phyloP scores from a whole-genome alignment of 2,888 invertebrate species.

The Sinelater perroti region DNA sequence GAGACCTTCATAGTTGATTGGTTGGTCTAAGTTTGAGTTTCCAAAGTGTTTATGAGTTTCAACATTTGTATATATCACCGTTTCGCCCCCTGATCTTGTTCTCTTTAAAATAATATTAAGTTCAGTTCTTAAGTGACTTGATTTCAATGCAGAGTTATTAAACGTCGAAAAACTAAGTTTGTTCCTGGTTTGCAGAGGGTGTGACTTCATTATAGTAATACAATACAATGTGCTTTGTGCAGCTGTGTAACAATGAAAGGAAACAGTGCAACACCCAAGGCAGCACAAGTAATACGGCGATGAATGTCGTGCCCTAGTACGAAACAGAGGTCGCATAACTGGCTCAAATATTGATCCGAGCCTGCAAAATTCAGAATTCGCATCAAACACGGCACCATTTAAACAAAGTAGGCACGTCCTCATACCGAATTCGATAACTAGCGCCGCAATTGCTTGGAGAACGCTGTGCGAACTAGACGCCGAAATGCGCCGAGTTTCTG shows the following conservation, averaged over 20 bases:
- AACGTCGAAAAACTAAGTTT: too few relatives aligned
- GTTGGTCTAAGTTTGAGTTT: too few relatives aligned
- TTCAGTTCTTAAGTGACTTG: too few relatives aligned
- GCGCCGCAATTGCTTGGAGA: slow-evolving; percentile 5
- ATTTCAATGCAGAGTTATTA: too few relatives aligned
- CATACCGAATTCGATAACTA: slow-evolving; percentile 16
- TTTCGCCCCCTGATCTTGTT: too few relatives aligned
- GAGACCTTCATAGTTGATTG: too few relatives aligned
- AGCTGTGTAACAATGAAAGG: too few relatives aligned
- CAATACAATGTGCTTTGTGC: slow-evolving; percentile 14
- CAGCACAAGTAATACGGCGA: neutral
- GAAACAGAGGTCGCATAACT: neutral
- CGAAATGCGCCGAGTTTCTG: neutral
- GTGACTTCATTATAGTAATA: too few relatives aligned
- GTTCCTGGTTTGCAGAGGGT: too few relatives aligned
- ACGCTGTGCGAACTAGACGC: slow-evolving; percentile 4
- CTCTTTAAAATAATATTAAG: too few relatives aligned
- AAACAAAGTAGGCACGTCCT: slow-evolving; percentile 13
- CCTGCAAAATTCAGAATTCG: slow-evolving; percentile 11
- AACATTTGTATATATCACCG: too few relatives aligned
- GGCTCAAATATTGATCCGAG: slow-evolving; percentile 4
- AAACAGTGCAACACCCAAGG: slow-evolving; percentile 8
- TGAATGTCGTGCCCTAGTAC: slow-evolving; percentile 1
- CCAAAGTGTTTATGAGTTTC: too few relatives aligned
- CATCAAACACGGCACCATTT: slow-evolving; percentile 9